phyloP scores from a whole-genome alignment of 2,888 invertebrate species.

The Campoletis raptor region DNA sequence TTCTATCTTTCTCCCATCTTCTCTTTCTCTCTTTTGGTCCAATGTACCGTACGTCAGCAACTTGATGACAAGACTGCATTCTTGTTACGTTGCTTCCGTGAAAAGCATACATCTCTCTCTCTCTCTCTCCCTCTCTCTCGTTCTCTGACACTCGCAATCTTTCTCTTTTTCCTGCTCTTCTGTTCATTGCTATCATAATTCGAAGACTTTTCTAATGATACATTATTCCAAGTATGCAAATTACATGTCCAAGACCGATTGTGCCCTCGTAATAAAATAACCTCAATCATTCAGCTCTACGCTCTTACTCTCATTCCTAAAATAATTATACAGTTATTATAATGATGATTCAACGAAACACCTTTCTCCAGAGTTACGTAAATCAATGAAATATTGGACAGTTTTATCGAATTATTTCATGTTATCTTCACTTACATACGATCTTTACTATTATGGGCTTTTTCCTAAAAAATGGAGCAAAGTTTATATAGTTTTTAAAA shows the following conservation, averaged over 20 bases:
- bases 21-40: slow-evolving; percentile 66
- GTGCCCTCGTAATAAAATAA: slow-evolving; percentile 1
- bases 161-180: neutral
- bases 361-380: neutral
- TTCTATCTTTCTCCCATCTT: slow-evolving; percentile 30
- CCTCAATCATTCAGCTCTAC: neutral
- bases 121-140: slow-evolving; percentile 36
- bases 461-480: neutral
- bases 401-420: neutral
- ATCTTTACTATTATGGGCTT: neutral
- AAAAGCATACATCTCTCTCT: slow-evolving; percentile 56
- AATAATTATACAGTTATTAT: neutral
- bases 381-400: neutral
- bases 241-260: neutral
- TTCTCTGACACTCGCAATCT: neutral
- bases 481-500: too few species aligned
- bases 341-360: neutral
- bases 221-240: slow-evolving; percentile 26
- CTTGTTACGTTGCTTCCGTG: slow-evolving; percentile 77
- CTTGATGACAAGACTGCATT: slow-evolving; percentile 81
- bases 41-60: slow-evolving; percentile 80
- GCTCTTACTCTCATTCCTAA: neutral
- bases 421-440: neutral
- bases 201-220: slow-evolving; percentile 15
- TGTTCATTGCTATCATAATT: neutral